Conservation (phyloP, 2,797 vertebrate species). For the Sylvilagus floridanus region DNA sequence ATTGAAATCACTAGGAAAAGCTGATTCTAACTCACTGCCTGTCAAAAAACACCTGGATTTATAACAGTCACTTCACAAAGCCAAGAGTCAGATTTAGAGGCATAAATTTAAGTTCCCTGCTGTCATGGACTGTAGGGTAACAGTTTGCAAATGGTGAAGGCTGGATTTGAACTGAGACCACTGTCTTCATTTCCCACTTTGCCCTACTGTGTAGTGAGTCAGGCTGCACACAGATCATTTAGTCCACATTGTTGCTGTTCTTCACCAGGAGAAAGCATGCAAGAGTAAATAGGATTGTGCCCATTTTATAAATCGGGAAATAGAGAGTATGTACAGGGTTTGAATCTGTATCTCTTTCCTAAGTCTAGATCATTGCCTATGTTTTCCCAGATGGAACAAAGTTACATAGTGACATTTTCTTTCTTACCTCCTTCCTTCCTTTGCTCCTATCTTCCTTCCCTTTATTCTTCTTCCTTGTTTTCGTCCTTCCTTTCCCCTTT, state of each 20-base stretch:
- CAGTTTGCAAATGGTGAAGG: neutral
- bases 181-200: neutral
- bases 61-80: neutral
- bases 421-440: neutral
- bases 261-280: neutral
- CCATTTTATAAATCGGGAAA: neutral
- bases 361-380: neutral
- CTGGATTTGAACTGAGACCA: neutral
- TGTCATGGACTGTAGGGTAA: neutral
- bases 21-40: neutral
- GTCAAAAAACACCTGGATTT: neutral
- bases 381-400: neutral
- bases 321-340: neutral
- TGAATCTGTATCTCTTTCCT: neutral
- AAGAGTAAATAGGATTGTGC: neutral
- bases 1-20: neutral
- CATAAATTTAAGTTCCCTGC: neutral
- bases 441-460: neutral
- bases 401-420: no score
- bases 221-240: neutral
- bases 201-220: accelerated
- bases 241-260: neutral
- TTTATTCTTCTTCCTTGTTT: neutral
- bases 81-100: neutral
- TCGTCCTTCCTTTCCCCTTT: neutral